phyloP scores from a whole-genome alignment of 2,888 invertebrate species.

The Agonopterix alstromeriana region DNA sequence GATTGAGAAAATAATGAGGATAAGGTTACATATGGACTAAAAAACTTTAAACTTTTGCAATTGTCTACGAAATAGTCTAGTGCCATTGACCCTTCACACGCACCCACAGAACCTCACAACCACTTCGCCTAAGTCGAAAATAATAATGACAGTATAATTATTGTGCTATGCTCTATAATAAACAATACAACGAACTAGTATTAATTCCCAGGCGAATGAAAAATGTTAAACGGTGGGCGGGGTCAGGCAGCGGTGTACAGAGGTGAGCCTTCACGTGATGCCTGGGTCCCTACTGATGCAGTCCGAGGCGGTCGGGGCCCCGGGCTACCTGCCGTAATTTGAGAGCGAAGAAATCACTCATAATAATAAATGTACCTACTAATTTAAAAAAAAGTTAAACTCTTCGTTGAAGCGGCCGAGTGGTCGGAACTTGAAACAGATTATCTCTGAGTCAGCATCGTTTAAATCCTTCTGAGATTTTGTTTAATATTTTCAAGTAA shows the following conservation, averaged over 20 bases:
- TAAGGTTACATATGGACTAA: too few relatives aligned
- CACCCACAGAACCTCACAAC: slow-evolving; percentile 6
- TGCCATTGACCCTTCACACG: slow-evolving; percentile 15
- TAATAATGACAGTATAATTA: slow-evolving; percentile 57
- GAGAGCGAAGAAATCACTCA: slow-evolving; percentile 68
- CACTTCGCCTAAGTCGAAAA: slow-evolving; percentile 25
- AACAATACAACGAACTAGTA: slow-evolving; percentile 60
- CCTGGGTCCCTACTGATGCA: slow-evolving; percentile 32
- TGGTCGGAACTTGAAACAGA: slow-evolving; percentile 27
- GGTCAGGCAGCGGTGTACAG: slow-evolving; percentile 26
- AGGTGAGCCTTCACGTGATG: slow-evolving; percentile 50
- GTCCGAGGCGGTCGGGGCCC: slow-evolving; percentile 29
- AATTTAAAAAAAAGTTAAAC: slow-evolving; percentile 52
- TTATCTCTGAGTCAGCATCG: slow-evolving; percentile 43
- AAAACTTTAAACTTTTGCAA: too few relatives aligned
- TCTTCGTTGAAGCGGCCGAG: slow-evolving; percentile 32
- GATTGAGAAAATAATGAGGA: too few relatives aligned
- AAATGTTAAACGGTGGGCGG: slow-evolving; percentile 74
- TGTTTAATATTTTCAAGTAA: background rate
- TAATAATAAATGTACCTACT: slow-evolving; percentile 70
- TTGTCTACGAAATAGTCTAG: background rate
- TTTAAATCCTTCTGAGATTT: slow-evolving; percentile 11
- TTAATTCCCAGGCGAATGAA: slow-evolving; percentile 63
- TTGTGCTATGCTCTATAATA: slow-evolving; percentile 45
- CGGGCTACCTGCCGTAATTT: slow-evolving; percentile 74